Percentiles rank a stretch among this genome's conserved stretches.
Evolutionary conservation across 1,140 invertebrate species (phyloP).

Genomic region (Penaeus vannamei): DNA sequence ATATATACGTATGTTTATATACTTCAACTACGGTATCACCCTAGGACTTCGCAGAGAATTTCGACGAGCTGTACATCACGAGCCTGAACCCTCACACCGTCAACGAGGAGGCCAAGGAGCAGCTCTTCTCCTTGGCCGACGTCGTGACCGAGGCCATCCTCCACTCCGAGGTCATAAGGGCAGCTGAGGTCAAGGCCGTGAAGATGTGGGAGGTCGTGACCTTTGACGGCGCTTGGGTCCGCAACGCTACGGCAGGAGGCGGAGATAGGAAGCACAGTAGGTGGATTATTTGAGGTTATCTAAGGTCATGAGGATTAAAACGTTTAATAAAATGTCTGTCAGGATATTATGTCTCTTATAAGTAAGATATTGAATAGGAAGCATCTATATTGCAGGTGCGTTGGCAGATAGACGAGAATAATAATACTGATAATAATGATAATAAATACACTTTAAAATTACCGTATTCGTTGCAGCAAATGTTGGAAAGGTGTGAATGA

Average conservation of each 20-base stretch:
- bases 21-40: neutral
- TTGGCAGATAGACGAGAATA: too few species aligned
- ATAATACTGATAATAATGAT: too few species aligned
- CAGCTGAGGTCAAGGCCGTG: conserved; percentile 68
- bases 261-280: conserved; percentile 93
- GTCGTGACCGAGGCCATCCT: conserved; percentile 7
- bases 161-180: conserved; percentile 14
- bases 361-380: too few species aligned
- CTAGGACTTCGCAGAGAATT: conserved; percentile 36
- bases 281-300: too few species aligned
- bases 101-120: conserved; percentile 76
- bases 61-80: conserved; percentile 45
- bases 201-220: conserved; percentile 91
- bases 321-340: too few species aligned
- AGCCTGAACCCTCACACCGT: conserved; percentile 91
- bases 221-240: conserved; percentile 95
- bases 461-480: too few species aligned
- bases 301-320: too few species aligned
- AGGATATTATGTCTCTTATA: too few species aligned
- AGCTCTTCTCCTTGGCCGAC: conserved; percentile 24
- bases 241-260: conserved; percentile 91
- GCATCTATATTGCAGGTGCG: too few species aligned
- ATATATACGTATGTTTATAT: too few species aligned
- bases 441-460: too few species aligned
- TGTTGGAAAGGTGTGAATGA: too few species aligned